A percentile compares a stretch with the other conserved stretches of the same genome.
Evolutionary conservation across 2,888 invertebrate species (phyloP).

Genomic region (Pyrocoelia pectoralis): DNA sequence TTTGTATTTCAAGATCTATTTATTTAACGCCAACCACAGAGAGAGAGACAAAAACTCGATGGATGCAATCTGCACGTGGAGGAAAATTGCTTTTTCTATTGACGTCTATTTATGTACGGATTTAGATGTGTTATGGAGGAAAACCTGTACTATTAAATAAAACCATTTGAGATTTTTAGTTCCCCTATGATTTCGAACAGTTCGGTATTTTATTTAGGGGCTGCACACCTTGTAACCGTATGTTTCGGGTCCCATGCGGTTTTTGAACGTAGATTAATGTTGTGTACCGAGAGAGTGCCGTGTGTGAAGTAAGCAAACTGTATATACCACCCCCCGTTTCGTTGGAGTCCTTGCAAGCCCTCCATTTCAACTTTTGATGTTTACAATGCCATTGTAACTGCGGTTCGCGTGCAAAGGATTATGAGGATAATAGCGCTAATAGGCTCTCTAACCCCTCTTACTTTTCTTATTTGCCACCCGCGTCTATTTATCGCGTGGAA

Average conservation of each 20-base stretch:
- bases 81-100: neutral
- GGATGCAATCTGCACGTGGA: neutral
- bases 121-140: neutral
- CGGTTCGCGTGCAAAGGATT: conserved; percentile 37
- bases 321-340: conserved; percentile 6
- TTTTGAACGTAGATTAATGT: conserved; percentile 35
- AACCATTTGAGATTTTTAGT: conserved; percentile 14
- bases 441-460: conserved; percentile 30
- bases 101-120: neutral
- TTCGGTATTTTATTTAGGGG: conserved; percentile 14
- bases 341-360: conserved; percentile 18
- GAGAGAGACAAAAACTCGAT: neutral
- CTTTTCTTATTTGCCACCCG: conserved; percentile 28
- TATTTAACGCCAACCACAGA: conserved; percentile 18
- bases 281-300: conserved; percentile 21
- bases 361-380: conserved; percentile 25
- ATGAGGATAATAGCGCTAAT: conserved; percentile 40
- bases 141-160: no score
- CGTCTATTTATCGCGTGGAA: conserved; percentile 17
- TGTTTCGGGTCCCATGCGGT: conserved; percentile 32
- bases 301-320: conserved; percentile 21
- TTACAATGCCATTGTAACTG: conserved; percentile 37
- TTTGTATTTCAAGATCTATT: conserved; percentile 28
- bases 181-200: conserved; percentile 48
- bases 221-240: conserved; percentile 17